Percentiles rank a stretch among this genome's conserved stretches.
These are phyloP conservation scores for Delphinus delphis DNA, from an alignment of 2,113 vertebrate species.

Conservation along the genomic window DNA sequence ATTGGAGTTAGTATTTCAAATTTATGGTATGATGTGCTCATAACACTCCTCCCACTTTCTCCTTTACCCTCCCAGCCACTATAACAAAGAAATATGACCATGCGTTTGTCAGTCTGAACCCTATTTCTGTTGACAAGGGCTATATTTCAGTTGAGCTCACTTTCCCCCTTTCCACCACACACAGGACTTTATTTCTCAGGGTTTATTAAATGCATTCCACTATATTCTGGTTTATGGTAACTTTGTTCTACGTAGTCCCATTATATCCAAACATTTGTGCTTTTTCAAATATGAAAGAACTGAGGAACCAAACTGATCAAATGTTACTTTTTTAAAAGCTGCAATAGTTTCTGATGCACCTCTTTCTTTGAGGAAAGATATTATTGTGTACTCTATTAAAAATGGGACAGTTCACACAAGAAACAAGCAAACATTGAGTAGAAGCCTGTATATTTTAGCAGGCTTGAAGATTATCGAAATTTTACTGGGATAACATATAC, in stretches of 20 bases:
- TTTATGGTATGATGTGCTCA: background rate
- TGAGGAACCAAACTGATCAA: background rate
- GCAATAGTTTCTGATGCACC: background rate
- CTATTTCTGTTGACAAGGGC: background rate
- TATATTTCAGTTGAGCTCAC: background rate
- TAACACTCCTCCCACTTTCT: background rate
- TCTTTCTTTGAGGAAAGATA: conserved; percentile 28
- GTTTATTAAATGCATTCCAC: background rate
- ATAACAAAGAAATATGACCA: background rate
- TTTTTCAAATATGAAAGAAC: conserved; percentile 13
- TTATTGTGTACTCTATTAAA: background rate
- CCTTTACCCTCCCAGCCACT: background rate
- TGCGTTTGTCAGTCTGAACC: background rate
- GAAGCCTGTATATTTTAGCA: conserved; percentile 7
- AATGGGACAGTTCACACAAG: background rate
- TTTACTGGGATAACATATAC: background rate
- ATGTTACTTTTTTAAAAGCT: background rate
- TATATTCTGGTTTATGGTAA: background rate
- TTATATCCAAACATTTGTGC: background rate
- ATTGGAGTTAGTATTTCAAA: background rate
- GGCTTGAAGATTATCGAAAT: background rate
- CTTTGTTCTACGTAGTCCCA: background rate
- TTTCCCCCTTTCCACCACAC: background rate
- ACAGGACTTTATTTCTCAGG: background rate
- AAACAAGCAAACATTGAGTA: background rate